Evolutionary conservation across 2,888 invertebrate species (phyloP), one percentile per base, ranked within the genome.

Genomic region (Drosophila aldrichi): DNA sequence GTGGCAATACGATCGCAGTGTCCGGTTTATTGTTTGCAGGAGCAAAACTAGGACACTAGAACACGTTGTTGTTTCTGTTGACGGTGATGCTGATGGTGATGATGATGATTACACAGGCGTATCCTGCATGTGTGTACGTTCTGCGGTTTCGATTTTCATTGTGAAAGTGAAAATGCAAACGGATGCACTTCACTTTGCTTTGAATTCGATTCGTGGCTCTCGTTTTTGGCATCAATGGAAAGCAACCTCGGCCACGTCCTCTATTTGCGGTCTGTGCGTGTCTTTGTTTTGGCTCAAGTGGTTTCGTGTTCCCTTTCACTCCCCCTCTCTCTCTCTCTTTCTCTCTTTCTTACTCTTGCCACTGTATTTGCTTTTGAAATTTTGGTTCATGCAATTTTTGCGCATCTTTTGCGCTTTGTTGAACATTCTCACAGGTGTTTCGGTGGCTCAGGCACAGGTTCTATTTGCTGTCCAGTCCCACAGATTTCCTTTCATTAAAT

Each of bases 1-100:
- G 46, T 74, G 79, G 91, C 83, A 91, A 91, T 88, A 71, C 54
- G 91, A 91, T 91, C 89, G 79, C 82, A 80, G 84, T 89, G 89
- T 89, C 89, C 90, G 90, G 90, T 80, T 81, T 72, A 75, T 89
- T 89, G 89, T 89, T 82, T 81, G 74, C 67, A 40, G 60, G 70
- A 48, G 46, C 34, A 67, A 77, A 75, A 79, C 66, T 79, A 76
- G 79, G 81, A 86, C 83, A 82, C 75, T 81, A 34, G 66, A 64
- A 51, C 73, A 70, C 55, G 66, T 59, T 54, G 57, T 20, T 36
- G 56, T 38, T 54, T 54, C n/a, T 36, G 55, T 34, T 62, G 66
- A 38, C 51, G 58, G 22, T 55, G 58, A 25, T 60, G 49, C 29
- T 36, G 67, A 34, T 52, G 67, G 32, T 52, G 59, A 38, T 61